Evolutionary conservation across 1,140 invertebrate species (phyloP).

Genomic region (Neocloeon triangulifer): DNA sequence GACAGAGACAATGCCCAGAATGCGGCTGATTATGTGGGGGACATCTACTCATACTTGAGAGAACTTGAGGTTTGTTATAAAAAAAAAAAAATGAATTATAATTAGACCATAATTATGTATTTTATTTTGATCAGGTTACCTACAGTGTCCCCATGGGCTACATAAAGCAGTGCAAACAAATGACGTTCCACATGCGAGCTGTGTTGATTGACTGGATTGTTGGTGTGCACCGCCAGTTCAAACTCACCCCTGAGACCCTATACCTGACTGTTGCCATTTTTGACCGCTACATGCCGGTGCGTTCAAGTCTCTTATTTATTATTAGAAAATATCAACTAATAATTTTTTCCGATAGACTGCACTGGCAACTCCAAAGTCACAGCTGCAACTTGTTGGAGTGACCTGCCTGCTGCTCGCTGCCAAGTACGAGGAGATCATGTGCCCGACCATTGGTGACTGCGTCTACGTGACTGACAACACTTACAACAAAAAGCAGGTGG

Average conservation of each 20-base stretch:
- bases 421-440: slow-evolving; percentile 91
- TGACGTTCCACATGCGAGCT: slow-evolving; percentile 65
- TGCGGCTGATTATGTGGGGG: slow-evolving; percentile 28
- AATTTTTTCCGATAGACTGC: neutral
- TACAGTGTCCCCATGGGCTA: too few relatives aligned
- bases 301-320: slow-evolving; percentile 5
- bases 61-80: slow-evolving; percentile 20
- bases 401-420: slow-evolving; percentile 77
- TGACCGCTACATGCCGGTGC: slow-evolving; percentile 76
- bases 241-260: slow-evolving; percentile 72
- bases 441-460: slow-evolving; percentile 73
- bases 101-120: neutral
- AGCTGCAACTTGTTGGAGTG: slow-evolving; percentile 76
- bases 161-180: too few relatives aligned
- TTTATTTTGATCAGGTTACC: slow-evolving; percentile 4
- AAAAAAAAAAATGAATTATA: too few relatives aligned
- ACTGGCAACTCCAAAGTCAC: slow-evolving; percentile 20
- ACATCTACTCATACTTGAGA: slow-evolving; percentile 31
- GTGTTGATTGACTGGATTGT: slow-evolving; percentile 86
- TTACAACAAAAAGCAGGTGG: slow-evolving; percentile 55
- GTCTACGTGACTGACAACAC: slow-evolving; percentile 81
- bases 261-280: slow-evolving; percentile 72
- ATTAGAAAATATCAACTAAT: neutral
- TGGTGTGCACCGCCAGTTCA: slow-evolving; percentile 76
- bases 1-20: slow-evolving; percentile 27